Evolutionary conservation across 2,888 invertebrate genomes (phyloP).

Genomic region (Leucophenga maculata): DNA sequence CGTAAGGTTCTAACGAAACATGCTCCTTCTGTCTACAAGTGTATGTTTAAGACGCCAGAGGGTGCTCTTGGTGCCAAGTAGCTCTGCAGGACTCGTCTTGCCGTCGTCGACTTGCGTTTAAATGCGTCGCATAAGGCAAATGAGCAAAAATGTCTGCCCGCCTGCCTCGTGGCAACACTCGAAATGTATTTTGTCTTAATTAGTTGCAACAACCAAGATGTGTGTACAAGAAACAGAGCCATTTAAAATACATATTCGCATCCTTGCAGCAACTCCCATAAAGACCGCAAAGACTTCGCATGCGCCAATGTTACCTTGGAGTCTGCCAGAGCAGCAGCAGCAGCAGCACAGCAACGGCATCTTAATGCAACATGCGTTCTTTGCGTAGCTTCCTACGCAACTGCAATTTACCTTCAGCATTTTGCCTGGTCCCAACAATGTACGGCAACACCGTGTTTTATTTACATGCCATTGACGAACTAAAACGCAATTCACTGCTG

Average conservation of each 20-base stretch:
- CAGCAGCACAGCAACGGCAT: background rate
- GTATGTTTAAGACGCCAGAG: background rate
- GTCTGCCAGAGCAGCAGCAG: background rate
- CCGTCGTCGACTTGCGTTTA: constrained; percentile 2
- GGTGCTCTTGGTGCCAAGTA: background rate
- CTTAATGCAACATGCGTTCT: background rate
- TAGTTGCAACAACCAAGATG: constrained; percentile 47
- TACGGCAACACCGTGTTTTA: constrained; percentile 40
- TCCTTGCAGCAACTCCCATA: constrained; percentile 17
- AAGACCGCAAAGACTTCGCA: constrained; percentile 7
- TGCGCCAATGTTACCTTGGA: no score
- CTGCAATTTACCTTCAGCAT: background rate
- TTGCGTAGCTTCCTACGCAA: background rate
- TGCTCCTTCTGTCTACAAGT: background rate
- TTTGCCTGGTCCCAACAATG: background rate
- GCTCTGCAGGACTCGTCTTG: background rate
- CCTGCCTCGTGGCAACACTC: constrained; percentile 28
- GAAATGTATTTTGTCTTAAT: constrained; percentile 60
- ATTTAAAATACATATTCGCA: constrained; percentile 32
- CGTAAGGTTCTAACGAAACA: no score
- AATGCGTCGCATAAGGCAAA: constrained; percentile 35
- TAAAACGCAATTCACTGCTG: background rate
- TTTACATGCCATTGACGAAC: constrained; percentile 60
- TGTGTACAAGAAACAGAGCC: background rate
- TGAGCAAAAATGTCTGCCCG: constrained; percentile 44